phyloP scores from a whole-genome alignment of 1,140 invertebrate genomes.

The Drosophila tropicalis region DNA sequence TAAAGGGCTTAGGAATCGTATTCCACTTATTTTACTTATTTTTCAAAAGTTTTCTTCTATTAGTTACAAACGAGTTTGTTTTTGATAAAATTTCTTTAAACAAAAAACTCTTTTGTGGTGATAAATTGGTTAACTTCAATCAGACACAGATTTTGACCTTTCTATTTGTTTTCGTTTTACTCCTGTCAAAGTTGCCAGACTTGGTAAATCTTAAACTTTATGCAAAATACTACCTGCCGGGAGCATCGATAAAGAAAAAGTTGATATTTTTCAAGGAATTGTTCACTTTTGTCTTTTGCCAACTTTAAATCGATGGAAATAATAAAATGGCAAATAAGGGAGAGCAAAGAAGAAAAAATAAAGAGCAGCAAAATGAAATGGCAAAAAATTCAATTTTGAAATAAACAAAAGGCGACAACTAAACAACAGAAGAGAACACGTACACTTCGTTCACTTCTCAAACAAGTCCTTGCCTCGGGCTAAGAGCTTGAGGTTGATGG shows the following conservation, averaged over 20 bases:
- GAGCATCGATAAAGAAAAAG: not conserved
- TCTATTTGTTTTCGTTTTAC: not conserved
- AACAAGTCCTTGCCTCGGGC: slow-evolving; percentile 9
- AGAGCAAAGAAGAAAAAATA: slow-evolving; percentile 10
- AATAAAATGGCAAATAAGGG: slow-evolving; percentile 47
- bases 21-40: too few species aligned
- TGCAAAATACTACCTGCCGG: not conserved
- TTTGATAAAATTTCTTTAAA: not conserved
- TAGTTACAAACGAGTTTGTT: not conserved
- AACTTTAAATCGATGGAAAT: slow-evolving; percentile 51
- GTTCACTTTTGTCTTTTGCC: slow-evolving; percentile 18
- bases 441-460: not conserved
- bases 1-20: too few species aligned
- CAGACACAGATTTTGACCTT: not conserved
- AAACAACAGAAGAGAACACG: not conserved
- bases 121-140: slow-evolving; percentile 5
- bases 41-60: not conserved
- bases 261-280: not conserved
- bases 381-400: slow-evolving; percentile 61
- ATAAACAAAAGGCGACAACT: slow-evolving; percentile 49
- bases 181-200: slow-evolving; percentile 1
- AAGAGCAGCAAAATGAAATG: slow-evolving; percentile 46
- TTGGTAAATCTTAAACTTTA: slow-evolving; percentile 16
- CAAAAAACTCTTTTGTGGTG: not conserved
- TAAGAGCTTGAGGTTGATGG: not conserved